Percentiles rank a stretch among this genome's conserved stretches.
Conservation (phyloP, 1,140 invertebrate species). For the Adelges cooleyi region DNA sequence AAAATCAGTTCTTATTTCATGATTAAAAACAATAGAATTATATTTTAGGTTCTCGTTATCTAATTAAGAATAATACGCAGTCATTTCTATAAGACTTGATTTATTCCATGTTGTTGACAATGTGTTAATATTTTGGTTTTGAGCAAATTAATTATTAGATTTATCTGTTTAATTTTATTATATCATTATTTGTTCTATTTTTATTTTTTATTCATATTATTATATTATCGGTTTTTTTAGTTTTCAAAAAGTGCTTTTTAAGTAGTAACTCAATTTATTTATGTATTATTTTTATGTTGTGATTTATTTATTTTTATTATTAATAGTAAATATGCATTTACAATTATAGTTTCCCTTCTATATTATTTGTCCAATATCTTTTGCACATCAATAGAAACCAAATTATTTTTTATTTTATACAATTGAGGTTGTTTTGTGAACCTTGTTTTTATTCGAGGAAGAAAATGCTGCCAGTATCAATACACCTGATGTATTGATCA, state of each 20-base stretch:
- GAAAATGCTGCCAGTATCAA: too few species aligned
- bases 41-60: slow-evolving; percentile 1
- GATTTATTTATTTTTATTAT: neutral
- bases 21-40: neutral
- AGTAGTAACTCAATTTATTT: neutral
- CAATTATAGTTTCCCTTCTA: too few species aligned
- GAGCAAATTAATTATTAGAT: neutral
- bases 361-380: too few species aligned
- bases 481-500: too few species aligned
- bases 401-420: too few species aligned
- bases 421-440: too few species aligned
- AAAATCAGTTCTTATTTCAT: slow-evolving; percentile 2
- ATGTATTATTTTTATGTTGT: neutral
- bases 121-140: slow-evolving; percentile 5
- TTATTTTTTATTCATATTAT: slow-evolving; percentile 1
- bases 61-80: neutral
- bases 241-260: neutral
- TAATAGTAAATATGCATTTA: too few species aligned
- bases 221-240: too few species aligned
- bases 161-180: neutral
- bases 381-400: too few species aligned
- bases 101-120: slow-evolving; percentile 1
- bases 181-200: neutral
- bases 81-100: slow-evolving; percentile 10
- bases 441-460: too few species aligned